Conservation (phyloP, 1,140 invertebrate genomes). For the Apis cerana region DNA sequence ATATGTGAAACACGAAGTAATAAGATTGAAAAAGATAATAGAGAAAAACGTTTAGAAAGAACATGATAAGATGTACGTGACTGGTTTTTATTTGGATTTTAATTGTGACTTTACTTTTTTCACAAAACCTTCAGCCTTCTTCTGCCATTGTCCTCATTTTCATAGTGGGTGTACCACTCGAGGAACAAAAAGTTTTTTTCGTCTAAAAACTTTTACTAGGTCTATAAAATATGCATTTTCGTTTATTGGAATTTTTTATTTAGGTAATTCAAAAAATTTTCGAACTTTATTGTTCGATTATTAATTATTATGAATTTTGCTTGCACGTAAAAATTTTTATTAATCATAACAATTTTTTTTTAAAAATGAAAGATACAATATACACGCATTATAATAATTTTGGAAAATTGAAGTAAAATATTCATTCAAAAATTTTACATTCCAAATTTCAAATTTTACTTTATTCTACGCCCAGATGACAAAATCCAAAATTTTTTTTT, state of each 20-base stretch:
- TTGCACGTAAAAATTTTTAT: neutral
- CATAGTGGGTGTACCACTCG: neutral
- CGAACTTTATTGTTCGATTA: neutral
- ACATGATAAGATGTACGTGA: neutral
- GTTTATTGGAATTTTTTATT: too few relatives aligned
- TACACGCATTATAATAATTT: too few relatives aligned
- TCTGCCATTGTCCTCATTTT: neutral
- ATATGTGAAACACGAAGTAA: neutral
- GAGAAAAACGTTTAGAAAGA: neutral
- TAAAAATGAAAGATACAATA: too few relatives aligned
- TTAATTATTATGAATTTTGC: neutral
- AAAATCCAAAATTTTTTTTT: too few relatives aligned
- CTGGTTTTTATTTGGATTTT: neutral
- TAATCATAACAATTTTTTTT: neutral
- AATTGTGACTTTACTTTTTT: conserved; percentile 15
- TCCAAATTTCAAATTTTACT: neutral
- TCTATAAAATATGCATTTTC: neutral
- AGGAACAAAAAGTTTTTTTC: neutral
- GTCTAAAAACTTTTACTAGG: neutral
- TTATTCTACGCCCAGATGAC: too few relatives aligned
- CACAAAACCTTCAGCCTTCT: neutral
- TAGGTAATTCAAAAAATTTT: neutral
- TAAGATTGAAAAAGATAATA: conserved; percentile 6
- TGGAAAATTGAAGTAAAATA: too few relatives aligned
- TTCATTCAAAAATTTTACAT: neutral